A percentile compares a stretch with the other conserved stretches of the same genome.
phyloP scores from a whole-genome alignment of 2,888 invertebrate species.

The Plebejus argus region DNA sequence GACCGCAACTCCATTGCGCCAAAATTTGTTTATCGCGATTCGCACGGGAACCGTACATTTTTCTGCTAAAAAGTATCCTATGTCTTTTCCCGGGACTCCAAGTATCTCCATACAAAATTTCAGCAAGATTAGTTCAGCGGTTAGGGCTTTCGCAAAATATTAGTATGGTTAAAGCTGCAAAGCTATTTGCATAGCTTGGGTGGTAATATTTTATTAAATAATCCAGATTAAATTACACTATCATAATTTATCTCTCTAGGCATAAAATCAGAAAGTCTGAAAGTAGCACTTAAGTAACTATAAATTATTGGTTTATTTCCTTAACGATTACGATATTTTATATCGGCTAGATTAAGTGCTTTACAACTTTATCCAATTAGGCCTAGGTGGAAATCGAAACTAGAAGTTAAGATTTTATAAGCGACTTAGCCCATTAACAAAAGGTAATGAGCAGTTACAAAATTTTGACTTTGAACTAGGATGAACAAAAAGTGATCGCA shows the following conservation, averaged over 20 bases:
- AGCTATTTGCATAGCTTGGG: too few species aligned
- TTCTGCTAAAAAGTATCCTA: too few species aligned
- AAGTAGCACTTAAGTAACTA: not conserved
- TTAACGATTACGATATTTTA: not conserved
- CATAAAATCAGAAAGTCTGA: conserved; percentile 6
- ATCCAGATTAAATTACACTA: not conserved
- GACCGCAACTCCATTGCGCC: too few species aligned
- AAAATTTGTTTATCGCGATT: too few species aligned
- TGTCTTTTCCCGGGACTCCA: too few species aligned
- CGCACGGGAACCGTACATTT: too few species aligned
- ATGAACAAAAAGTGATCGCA: too few species aligned
- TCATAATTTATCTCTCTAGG: not conserved
- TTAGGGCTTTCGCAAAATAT: too few species aligned
- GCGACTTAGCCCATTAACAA: not conserved
- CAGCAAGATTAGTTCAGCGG: too few species aligned
- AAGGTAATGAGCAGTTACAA: not conserved
- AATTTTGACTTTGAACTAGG: too few species aligned
- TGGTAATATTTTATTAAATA: not conserved
- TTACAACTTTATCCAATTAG: not conserved
- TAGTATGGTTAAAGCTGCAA: too few species aligned
- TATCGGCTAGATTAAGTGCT: not conserved
- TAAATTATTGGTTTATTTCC: not conserved
- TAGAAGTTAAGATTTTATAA: not conserved
- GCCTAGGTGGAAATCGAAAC: not conserved
- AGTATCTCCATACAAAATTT: too few species aligned